Base-by-base conservation (phyloP, 23 tunicate species). In the Phallusia fumigata region DNA sequence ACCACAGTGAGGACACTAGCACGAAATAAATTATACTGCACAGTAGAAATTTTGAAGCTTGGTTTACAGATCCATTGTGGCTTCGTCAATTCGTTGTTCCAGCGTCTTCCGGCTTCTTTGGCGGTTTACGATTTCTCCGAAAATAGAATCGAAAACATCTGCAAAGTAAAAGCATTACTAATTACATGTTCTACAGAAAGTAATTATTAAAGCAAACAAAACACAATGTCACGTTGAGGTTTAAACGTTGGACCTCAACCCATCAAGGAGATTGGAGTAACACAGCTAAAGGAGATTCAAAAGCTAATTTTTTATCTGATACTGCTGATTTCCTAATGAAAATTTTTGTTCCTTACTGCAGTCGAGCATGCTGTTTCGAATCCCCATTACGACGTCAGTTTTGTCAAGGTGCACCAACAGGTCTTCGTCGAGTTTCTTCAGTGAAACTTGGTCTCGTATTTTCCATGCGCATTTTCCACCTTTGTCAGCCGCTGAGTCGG, bases 381-480 rank as follows among this genome's bases (percentile, higher is more conserved):
- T 65, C 33, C 69, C 69, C 22, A n/a, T 22, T 26, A 82, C 12
- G 18, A 35, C 75, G 31, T 82, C 82, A 26, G 32, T 74, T 50
- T 84, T 84, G 0, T 50, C 75, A 30, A 84, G 47, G 26, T 77
- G 74, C 26, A 53, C 53, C 77, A 36, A 49, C 81, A 77, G 19
- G 5, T 84, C 88, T 2, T 77, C 75, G 28, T 84, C 82, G 31
- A 84, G 35, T 34, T 84, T 84, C 30, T 21, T 47, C 18, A 52
- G 31, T 0, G 81, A 33, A 18, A 30, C 81, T 19, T 75, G 74
- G 18, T 76, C 73, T 19, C 45, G 45, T 15, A 84, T 77, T 76
- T 76, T 76, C 88, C 88, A 84, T 8, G 88, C 88, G 32, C 53
- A 84, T 58, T 76, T 84, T 19, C 81, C 82, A 0, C 53, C 33